Conservation (phyloP, 1,140 invertebrate species). For the Scaptomyza hsui region DNA sequence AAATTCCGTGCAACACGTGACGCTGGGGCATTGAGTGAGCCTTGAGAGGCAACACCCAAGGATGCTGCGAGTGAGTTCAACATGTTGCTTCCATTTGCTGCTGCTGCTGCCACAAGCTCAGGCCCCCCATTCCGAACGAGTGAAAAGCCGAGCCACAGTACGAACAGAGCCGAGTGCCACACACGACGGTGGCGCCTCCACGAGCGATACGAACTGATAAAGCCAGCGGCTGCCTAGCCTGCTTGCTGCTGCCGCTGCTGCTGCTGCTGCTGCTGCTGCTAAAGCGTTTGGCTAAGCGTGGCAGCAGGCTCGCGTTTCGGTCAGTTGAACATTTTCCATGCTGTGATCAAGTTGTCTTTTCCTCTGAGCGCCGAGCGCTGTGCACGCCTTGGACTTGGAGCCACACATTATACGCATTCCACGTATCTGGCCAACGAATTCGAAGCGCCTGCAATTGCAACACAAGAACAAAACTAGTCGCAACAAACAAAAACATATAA, state of each 20-base stretch:
- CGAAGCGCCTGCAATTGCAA: conserved; percentile 31
- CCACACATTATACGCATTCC: conserved; percentile 25
- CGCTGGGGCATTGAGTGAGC: conserved; percentile 40
- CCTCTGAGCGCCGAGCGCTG: conserved; percentile 80
- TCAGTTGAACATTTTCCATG: conserved; percentile 82
- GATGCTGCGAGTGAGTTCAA: conserved; percentile 51
- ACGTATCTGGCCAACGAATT: conserved; percentile 68
- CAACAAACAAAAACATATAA: conserved; percentile 5
- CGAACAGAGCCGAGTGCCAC: conserved; percentile 1
- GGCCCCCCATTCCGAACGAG: conserved; percentile 11
- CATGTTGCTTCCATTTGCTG: conserved; percentile 45
- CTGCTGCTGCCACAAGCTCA: conserved; percentile 2
- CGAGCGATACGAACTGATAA: conserved; percentile 51
- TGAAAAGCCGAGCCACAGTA: conserved; percentile 8
- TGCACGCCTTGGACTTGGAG: conserved; percentile 77
- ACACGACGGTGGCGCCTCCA: conserved; percentile 10
- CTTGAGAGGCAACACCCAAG: conserved; percentile 58
- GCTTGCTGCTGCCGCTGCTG: conserved; percentile 20
- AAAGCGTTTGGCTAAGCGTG: conserved; percentile 41
- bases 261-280: conserved; percentile 37
- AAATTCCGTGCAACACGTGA: conserved; percentile 66
- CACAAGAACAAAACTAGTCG: conserved; percentile 14
- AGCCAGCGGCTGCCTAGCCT: conserved; percentile 58
- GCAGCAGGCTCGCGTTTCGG: conserved; percentile 62
- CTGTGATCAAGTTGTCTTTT: conserved; percentile 82